Evolutionary conservation across 1,140 invertebrate genomes (phyloP), one percentile per base, ranked within the genome.

Genomic region (Drosophila cardini): DNA sequence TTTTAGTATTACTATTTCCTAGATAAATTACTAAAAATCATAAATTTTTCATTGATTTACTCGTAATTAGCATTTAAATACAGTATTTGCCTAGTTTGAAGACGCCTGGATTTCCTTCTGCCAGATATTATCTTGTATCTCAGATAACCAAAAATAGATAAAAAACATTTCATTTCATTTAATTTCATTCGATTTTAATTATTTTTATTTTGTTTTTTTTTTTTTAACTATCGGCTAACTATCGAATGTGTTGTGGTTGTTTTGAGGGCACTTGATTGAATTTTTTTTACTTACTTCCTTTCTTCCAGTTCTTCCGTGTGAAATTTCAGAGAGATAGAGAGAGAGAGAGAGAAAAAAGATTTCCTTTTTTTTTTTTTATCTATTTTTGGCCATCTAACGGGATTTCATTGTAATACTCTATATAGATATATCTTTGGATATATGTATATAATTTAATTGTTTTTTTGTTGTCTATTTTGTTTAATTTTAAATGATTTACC

Each of bases 251-350:
- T 64, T 40, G 53, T 64, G 34, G n/a, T 45, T 64, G 38, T 75
- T 76, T 15, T 57, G 64, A 58, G 78, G 82, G 82, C 81, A 86
- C 81, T 85, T 85, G 73, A 87, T 87, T 81, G 81, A 81, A 71
- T 75, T 80, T 11, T 60, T 34, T 45, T 69, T 38, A 38, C 43
- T 50, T 34, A 48, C 42, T 42, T 56, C 26, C 67, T 40, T 40
- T 34, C 15, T 53, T 58, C n/a, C 13, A 26, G 9, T 61, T 61
- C n/a, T n/a, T 42, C 11, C 45, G 53, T 68, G 48, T 43, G 43
- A 53, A 76, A 57, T 56, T 53, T 55, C 34, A 42, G 21, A 26
- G 21, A n/a, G n/a, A n/a, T n/a, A n/a, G n/a, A 42, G 21, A 26
- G 21, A 42, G 21, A 26, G 21, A 42, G 21, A 26, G 21, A 58